phyloP scores from a whole-genome alignment of 2,797 vertebrate species.

The Myoxocephalus aenaeus region DNA sequence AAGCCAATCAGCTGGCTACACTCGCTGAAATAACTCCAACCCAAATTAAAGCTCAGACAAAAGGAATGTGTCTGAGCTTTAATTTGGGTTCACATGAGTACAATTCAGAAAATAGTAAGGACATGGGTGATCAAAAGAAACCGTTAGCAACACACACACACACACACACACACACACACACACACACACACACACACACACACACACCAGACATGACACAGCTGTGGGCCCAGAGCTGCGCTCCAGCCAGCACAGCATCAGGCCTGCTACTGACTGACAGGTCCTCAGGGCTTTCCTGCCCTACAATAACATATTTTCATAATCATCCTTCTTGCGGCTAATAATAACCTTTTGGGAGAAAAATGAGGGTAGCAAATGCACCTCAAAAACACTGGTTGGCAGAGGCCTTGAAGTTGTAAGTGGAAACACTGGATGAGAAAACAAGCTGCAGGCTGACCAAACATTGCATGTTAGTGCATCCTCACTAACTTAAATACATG shows the following conservation, averaged over 20 bases:
- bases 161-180: constrained; percentile 2
- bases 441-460: constrained; percentile 31
- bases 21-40: constrained; percentile 37
- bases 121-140: constrained; percentile 12
- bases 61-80: not conserved
- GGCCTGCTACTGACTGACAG: constrained; percentile 69
- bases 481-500: constrained; percentile 13
- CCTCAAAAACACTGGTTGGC: constrained; percentile 80
- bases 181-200: constrained; percentile 10
- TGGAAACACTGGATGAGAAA: constrained; percentile 47
- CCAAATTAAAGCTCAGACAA: constrained; percentile 32
- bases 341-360: constrained; percentile 85
- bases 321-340: constrained; percentile 86
- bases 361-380: constrained; percentile 80
- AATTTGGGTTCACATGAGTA: not conserved
- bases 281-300: constrained; percentile 65
- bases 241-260: constrained; percentile 60
- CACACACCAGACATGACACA: constrained; percentile 61
- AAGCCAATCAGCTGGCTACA: constrained; percentile 38
- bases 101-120: not conserved
- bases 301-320: constrained; percentile 78
- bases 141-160: constrained; percentile 26
- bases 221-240: constrained; percentile 67
- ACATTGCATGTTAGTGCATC: not conserved
- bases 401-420: constrained; percentile 42